Base-by-base conservation (phyloP, 2,888 invertebrate species). In the Dasypogon diadema region DNA sequence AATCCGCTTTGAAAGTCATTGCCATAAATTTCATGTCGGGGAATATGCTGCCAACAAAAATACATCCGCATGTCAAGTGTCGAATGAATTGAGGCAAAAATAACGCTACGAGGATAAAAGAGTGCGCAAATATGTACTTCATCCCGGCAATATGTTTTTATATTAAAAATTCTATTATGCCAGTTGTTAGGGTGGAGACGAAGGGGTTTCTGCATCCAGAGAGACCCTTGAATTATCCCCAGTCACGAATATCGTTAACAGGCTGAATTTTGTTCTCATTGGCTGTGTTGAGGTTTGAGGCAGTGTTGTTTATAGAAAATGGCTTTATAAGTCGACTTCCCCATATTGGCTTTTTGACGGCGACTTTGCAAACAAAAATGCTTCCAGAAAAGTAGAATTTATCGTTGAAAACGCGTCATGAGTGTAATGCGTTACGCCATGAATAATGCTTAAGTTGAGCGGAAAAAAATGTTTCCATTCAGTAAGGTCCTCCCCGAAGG, bases 91-190 rank as follows among this genome's bases (percentile, higher is more conserved):
- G 58, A 16, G 30, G 34, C 21, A 16, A 22, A 60, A 18, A 22
- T 37, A 34, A 60, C 60, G 60, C 16, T n/a, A 12, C 3, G 12
- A 42, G 48, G 24, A 68, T 46, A 48, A 24, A 22, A 65, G 22
- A n/a, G 14, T 10, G 12, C 10, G n/a, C 46, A 2, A 14, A 54
- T 10, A 21, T 2, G 21, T 18, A 12, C n/a, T 42, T 12, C 21
- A 12, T 54, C 21, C 18, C 14, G 48, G 48, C 16, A 48, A 48
- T 68, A 68, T 68, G 65, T 68, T 68, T 68, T 24, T 46, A 24
- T 68, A 68, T 68, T 68, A 68, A 68, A 68, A 68, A 68, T 68
- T 68, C 46, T 68, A 68, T 68, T 68, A 48, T 37, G 37, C 21
- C 34, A 60, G 34, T 34, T 34, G 60, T 16, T 30, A 18, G 37